Evolutionary conservation across 1,140 invertebrate genomes (phyloP).

Genomic region (Steinernema khuongi): DNA sequence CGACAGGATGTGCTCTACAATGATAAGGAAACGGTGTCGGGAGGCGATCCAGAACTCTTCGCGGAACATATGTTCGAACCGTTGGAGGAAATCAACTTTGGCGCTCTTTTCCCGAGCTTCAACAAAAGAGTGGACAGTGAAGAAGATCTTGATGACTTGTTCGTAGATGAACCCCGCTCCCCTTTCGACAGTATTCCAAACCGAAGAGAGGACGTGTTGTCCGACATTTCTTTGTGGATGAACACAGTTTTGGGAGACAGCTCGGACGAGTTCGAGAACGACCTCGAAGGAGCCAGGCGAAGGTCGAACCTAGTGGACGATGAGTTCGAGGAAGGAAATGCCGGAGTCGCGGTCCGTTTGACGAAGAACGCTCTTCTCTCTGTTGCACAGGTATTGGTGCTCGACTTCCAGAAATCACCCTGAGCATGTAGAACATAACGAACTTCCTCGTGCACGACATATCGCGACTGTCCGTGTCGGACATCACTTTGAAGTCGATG

Average conservation of each 20-base stretch:
- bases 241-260: not conserved
- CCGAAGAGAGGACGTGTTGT: not conserved
- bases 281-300: not conserved
- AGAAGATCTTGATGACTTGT: too few species aligned
- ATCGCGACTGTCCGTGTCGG: not conserved
- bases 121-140: too few species aligned
- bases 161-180: too few species aligned
- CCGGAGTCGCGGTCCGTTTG: not conserved
- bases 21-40: too few species aligned
- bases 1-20: too few species aligned
- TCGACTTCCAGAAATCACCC: not conserved
- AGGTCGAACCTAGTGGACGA: not conserved
- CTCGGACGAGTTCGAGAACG: not conserved
- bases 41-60: too few species aligned
- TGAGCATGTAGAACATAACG: not conserved
- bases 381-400: not conserved
- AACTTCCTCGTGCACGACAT: slow-evolving; percentile 1
- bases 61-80: not conserved
- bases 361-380: not conserved
- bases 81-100: too few species aligned
- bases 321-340: not conserved
- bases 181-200: not conserved
- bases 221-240: not conserved
- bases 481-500: not conserved
- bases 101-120: too few species aligned